A percentile compares a stretch with the other conserved stretches of the same genome.
Conservation (phyloP, 2,113 vertebrate species). For the Cynopterus brachyotis region DNA sequence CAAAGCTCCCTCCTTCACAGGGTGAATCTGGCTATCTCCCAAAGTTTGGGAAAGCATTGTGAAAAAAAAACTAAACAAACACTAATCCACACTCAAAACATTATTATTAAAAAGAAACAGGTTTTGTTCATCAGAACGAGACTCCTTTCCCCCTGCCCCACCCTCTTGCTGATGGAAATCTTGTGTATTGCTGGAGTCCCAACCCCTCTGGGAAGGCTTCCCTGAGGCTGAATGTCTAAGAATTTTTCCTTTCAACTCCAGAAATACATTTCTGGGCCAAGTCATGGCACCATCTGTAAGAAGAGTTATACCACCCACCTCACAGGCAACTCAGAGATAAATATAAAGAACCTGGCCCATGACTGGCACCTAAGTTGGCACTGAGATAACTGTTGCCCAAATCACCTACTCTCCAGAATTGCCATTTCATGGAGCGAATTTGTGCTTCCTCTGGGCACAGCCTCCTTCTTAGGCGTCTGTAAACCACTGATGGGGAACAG, state of each 20-base stretch:
- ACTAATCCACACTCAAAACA: not conserved
- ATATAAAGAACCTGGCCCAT: not conserved
- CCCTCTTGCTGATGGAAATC: not conserved
- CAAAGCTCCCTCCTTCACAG: not conserved
- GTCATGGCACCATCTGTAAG: not conserved
- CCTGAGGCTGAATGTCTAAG: not conserved
- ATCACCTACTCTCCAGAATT: not conserved
- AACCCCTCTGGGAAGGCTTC: not conserved
- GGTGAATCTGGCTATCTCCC: not conserved
- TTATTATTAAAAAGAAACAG: not conserved
- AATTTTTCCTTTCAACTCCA: not conserved
- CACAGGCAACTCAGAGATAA: not conserved
- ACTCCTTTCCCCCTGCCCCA: not conserved
- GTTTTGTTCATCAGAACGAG: not conserved
- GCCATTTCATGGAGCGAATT: not conserved
- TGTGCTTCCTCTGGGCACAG: not conserved
- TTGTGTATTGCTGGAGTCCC: not conserved
- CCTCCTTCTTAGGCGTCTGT: not conserved
- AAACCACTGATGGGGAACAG: not conserved
- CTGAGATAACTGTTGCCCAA: not conserved
- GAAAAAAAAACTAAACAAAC: not conserved
- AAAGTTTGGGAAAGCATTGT: not conserved
- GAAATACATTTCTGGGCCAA: not conserved
- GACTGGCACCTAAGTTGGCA: not conserved
- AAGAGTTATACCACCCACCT: not conserved